Conservation (phyloP, 2,797 vertebrate genomes). For the Pristis pectinata region DNA sequence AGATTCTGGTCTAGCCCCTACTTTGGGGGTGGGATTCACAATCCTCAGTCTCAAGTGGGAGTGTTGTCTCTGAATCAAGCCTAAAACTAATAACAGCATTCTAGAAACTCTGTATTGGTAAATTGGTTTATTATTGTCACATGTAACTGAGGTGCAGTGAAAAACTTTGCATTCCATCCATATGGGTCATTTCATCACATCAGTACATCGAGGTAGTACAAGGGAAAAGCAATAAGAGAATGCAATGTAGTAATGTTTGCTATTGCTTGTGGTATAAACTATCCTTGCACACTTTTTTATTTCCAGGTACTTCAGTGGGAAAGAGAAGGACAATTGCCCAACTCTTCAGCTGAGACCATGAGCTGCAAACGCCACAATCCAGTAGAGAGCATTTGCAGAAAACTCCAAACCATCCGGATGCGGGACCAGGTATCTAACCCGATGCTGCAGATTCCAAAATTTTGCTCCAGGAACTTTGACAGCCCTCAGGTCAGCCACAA, state of each 20-base stretch:
- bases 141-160: too few relatives aligned
- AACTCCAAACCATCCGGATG: slow-evolving; percentile 76
- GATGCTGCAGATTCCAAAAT: slow-evolving; percentile 69
- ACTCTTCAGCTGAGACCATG: neutral
- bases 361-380: slow-evolving; percentile 70
- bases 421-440: slow-evolving; percentile 66
- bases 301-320: neutral
- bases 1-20: neutral
- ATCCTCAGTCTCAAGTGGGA: neutral
- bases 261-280: neutral
- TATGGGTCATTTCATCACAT: too few relatives aligned
- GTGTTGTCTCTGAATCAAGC: neutral
- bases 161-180: too few relatives aligned
- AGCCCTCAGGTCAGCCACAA: slow-evolving; percentile 63
- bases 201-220: too few relatives aligned
- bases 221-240: too few relatives aligned
- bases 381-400: slow-evolving; percentile 81
- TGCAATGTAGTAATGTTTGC: neutral
- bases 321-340: too few relatives aligned
- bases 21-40: neutral
- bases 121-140: too few relatives aligned
- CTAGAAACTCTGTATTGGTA: too few relatives aligned
- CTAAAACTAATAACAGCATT: neutral
- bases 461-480: slow-evolving; percentile 68
- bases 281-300: too few relatives aligned